phyloP scores from a whole-genome alignment of 2,797 vertebrate genomes.

The Catharus ustulatus region DNA sequence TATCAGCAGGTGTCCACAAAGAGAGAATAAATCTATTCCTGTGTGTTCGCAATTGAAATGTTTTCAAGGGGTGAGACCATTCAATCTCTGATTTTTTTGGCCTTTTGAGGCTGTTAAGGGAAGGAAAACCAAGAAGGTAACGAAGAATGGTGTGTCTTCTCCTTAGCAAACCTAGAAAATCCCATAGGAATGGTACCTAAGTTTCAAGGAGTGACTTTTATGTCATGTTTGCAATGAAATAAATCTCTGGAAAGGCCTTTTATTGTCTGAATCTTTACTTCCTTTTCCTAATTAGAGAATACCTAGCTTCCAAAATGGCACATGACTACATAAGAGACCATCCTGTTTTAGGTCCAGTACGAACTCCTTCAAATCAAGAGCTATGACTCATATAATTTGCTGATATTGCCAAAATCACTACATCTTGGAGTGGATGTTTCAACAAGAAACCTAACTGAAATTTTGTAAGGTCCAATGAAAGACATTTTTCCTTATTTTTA shows the following conservation, averaged over 20 bases:
- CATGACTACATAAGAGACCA: not conserved
- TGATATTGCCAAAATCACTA: not conserved
- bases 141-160: not conserved
- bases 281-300: not conserved
- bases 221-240: not conserved
- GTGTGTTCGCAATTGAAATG: not conserved
- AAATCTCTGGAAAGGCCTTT: not conserved
- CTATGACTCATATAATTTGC: not conserved
- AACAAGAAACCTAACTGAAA: not conserved
- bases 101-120: not conserved
- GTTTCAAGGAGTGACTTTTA: not conserved
- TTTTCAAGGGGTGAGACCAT: not conserved
- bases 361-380: not conserved
- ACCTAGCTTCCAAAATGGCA: rapidly evolving
- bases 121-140: not conserved
- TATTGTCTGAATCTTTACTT: not conserved
- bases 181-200: not conserved
- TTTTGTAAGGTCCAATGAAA: not conserved
- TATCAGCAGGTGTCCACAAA: not conserved
- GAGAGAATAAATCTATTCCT: not conserved
- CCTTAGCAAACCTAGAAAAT: not conserved
- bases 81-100: not conserved
- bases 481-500: not conserved
- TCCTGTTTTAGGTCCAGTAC: not conserved
- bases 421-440: not conserved